Conservation (phyloP, 37 sponge, comb jelly and placozoan genomes). For the Agelas oroides region DNA sequence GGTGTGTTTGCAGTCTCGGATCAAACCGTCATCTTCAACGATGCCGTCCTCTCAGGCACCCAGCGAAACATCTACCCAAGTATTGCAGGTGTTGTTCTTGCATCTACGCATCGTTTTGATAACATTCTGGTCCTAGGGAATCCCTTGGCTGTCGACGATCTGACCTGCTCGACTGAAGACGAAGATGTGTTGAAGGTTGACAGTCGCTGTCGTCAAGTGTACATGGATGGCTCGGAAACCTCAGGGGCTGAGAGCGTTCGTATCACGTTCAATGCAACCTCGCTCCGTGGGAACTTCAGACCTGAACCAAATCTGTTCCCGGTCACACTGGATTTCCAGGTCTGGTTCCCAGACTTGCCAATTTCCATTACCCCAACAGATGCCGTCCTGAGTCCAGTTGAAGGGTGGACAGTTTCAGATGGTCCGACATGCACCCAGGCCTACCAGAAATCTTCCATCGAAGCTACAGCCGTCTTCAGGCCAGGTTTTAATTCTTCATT, state of each 20-base stretch:
- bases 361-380: conserved; percentile 36
- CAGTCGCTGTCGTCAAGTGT: conserved; percentile 29
- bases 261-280: conserved; percentile 16
- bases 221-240: conserved; percentile 50
- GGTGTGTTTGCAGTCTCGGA: conserved; percentile 18
- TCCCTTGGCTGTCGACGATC: background rate
- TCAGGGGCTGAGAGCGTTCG: conserved; percentile 23
- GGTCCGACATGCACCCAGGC: conserved; percentile 13
- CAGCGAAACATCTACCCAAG: conserved; percentile 11
- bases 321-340: conserved; percentile 34
- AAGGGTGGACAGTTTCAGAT: conserved; percentile 1
- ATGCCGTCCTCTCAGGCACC: conserved; percentile 35
- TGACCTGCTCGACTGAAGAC: conserved; percentile 44
- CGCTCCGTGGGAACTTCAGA: background rate
- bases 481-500: background rate
- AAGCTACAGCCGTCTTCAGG: conserved; percentile 51
- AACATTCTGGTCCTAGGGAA: background rate
- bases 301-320: conserved; percentile 15
- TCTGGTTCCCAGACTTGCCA: conserved; percentile 67
- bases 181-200: conserved; percentile 21
- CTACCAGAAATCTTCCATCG: conserved; percentile 48
- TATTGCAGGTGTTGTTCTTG: conserved; percentile 17
- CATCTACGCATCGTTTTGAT: background rate
- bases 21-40: conserved; percentile 56
- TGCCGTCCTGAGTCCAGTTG: conserved; percentile 43